These are phyloP conservation scores for Hemibates koningsi DNA, from an alignment of 2,113 vertebrate species.

Conservation along the genomic window DNA sequence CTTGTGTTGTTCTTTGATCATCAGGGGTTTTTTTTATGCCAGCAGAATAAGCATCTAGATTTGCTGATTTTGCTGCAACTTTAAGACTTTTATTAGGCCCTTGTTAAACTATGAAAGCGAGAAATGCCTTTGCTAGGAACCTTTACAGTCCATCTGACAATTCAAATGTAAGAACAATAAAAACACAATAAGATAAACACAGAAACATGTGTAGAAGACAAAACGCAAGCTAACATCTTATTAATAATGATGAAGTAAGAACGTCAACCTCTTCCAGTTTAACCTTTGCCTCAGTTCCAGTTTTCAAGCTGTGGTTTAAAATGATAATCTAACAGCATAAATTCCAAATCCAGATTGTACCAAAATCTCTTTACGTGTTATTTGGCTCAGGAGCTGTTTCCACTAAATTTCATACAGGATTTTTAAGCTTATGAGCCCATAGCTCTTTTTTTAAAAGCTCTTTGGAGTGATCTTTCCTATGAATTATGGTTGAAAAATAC, in stretches of 20 bases:
- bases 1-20: conserved; percentile 41
- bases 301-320: not conserved
- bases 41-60: conserved; percentile 16
- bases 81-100: conserved; percentile 5
- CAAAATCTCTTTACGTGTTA: not conserved
- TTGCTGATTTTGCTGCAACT: conserved; percentile 30
- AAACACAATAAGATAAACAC: not conserved
- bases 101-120: not conserved
- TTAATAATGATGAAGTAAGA: not conserved
- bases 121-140: not conserved
- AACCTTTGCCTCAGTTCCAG: not conserved
- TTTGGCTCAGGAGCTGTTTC: not conserved
- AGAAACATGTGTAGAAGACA: not conserved
- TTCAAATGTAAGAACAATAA: not conserved
- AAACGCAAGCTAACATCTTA: not conserved
- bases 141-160: not conserved
- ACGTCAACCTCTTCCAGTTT: not conserved
- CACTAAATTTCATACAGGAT: not conserved
- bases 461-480: not conserved
- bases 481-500: not conserved
- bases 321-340: not conserved
- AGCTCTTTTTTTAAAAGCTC: not conserved
- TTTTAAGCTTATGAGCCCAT: not conserved
- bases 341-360: not conserved
- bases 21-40: not conserved